Evolutionary conservation across 2,113 vertebrate genomes (phyloP).

Genomic region (Mystacornis crossleyi): DNA sequence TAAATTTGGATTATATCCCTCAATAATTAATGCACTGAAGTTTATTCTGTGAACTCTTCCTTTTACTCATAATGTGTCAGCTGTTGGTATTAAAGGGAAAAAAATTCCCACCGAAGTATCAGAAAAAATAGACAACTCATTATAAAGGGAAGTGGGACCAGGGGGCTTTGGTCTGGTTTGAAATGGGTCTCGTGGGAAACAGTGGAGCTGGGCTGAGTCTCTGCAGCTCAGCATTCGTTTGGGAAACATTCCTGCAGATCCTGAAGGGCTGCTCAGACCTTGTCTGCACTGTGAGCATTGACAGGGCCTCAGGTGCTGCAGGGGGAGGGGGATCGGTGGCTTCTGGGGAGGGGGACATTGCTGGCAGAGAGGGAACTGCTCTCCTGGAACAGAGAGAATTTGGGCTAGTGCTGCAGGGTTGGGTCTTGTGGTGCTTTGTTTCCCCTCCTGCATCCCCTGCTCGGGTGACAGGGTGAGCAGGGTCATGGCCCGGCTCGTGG

Average conservation of each 20-base stretch:
- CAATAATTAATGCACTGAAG: constrained; percentile 84
- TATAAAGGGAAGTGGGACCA: not conserved
- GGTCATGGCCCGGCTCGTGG: accelerated
- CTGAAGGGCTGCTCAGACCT: accelerated
- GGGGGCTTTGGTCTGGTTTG: not conserved
- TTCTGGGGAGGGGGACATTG: not conserved
- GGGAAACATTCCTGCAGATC: not conserved
- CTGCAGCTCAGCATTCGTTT: not conserved
- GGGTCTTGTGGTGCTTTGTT: not conserved
- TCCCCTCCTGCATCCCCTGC: not conserved
- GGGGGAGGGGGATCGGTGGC: not conserved
- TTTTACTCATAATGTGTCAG: constrained; percentile 38
- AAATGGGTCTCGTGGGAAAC: not conserved
- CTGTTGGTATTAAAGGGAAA: not conserved
- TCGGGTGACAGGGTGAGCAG: accelerated
- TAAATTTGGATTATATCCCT: constrained; percentile 83
- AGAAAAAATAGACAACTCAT: not conserved
- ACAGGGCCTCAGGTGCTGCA: accelerated
- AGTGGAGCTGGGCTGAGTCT: not conserved
- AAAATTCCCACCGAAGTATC: not conserved
- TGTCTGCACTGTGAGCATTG: accelerated
- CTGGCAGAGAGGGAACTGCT: not conserved
- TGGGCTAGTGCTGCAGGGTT: accelerated
- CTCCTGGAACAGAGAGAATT: not conserved
- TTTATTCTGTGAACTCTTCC: constrained; percentile 57